These are phyloP conservation scores for Leguminivora glycinivorella DNA, from an alignment of 1,140 invertebrate species.

Conservation along the genomic window DNA sequence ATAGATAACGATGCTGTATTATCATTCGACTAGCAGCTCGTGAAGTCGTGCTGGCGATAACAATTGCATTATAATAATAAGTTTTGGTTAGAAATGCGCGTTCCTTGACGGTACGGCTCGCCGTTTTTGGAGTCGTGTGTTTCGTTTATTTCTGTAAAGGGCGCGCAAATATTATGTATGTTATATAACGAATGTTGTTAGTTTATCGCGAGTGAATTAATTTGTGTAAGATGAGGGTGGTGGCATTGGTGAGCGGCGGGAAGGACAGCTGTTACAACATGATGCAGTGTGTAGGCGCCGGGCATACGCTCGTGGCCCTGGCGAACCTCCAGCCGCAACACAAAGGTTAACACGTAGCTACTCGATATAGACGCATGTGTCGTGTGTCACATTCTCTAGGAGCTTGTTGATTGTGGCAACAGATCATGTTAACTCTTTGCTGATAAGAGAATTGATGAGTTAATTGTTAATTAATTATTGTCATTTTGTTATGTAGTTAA, in stretches of 20 bases:
- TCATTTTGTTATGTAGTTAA: background rate
- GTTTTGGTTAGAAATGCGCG: constrained; percentile 48
- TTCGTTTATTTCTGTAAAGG: constrained; percentile 58
- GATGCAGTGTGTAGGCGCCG: constrained; percentile 97
- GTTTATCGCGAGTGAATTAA: constrained; percentile 50
- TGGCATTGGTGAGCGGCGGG: constrained; percentile 96
- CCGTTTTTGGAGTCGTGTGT: constrained; percentile 55
- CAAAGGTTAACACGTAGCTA: constrained; percentile 82
- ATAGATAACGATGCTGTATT: constrained; percentile 63
- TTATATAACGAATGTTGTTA: constrained; percentile 69
- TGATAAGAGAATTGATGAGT: constrained; percentile 2
- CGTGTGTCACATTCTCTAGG: constrained; percentile 2
- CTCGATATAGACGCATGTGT: constrained; percentile 44
- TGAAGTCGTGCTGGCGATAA: constrained; percentile 37
- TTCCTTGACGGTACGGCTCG: constrained; percentile 50
- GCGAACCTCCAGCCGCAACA: constrained; percentile 95
- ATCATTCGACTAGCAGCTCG: constrained; percentile 41
- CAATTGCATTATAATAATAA: constrained; percentile 32
- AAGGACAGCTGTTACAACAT: constrained; percentile 99
- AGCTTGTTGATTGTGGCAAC: constrained; percentile 2
- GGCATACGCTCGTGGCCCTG: constrained; percentile 97
- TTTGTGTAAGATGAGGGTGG: constrained; percentile 87
- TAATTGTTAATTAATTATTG: background rate
- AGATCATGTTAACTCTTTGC: background rate
- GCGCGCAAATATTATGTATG: constrained; percentile 59